Conservation (phyloP, 2,113 vertebrate genomes). For the Nothocercus nigrocapillus region DNA sequence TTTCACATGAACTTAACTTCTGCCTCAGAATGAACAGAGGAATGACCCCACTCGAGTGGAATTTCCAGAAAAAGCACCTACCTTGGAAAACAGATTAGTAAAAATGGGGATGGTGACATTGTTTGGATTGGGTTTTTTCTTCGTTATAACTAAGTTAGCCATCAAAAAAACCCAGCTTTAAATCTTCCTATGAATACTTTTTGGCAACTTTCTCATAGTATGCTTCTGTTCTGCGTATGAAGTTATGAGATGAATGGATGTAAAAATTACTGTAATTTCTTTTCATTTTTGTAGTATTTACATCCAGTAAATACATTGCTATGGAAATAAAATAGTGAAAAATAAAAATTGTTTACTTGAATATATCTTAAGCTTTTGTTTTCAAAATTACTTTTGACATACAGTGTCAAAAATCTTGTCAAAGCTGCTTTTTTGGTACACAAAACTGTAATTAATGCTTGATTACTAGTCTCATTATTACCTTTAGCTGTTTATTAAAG, state of each 20-base stretch:
- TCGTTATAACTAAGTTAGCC: constrained; percentile 74
- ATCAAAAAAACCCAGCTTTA: constrained; percentile 46
- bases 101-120: constrained; percentile 70
- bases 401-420: background rate
- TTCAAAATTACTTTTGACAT: background rate
- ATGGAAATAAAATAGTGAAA: background rate
- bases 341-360: background rate
- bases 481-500: background rate
- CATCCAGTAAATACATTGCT: background rate
- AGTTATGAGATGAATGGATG: background rate
- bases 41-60: constrained; percentile 75
- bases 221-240: background rate
- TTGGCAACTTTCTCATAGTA: background rate
- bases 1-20: constrained; percentile 24
- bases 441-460: background rate
- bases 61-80: constrained; percentile 52
- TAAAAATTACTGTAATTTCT: background rate
- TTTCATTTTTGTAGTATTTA: background rate
- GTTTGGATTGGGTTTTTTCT: constrained; percentile 78
- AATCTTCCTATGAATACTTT: background rate
- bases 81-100: constrained; percentile 63
- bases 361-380: background rate
- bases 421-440: background rate
- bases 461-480: background rate
- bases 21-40: constrained; percentile 78